phyloP scores from a whole-genome alignment of 2,113 vertebrate species.

The Labrus mixtus region DNA sequence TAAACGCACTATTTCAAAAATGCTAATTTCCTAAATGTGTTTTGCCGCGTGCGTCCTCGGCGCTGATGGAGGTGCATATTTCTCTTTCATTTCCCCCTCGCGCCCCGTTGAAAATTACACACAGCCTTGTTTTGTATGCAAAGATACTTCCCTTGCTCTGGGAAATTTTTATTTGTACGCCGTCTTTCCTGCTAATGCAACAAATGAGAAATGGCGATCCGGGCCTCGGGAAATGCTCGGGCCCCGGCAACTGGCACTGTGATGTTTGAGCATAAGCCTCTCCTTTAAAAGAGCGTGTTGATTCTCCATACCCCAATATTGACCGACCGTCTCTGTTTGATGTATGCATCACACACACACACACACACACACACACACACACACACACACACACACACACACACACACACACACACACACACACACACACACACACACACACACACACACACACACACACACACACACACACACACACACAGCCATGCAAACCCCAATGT shows the following conservation, averaged over 20 bases:
- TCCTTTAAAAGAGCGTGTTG: constrained; percentile 87
- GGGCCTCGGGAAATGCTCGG: constrained; percentile 72
- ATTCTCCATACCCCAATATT: constrained; percentile 93
- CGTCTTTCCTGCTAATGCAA: constrained; percentile 77
- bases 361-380: constrained; percentile 29
- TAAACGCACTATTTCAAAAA: constrained; percentile 38
- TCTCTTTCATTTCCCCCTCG: constrained; percentile 41
- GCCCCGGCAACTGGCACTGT: constrained; percentile 67
- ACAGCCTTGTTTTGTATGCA: constrained; percentile 74
- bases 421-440: constrained; percentile 21
- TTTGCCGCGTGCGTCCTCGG: constrained; percentile 29
- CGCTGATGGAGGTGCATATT: constrained; percentile 43
- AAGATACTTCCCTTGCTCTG: constrained; percentile 59
- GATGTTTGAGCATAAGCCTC: constrained; percentile 90
- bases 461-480: constrained; percentile 36
- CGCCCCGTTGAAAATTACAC: constrained; percentile 61
- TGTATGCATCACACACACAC: constrained; percentile 83
- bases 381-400: constrained; percentile 22
- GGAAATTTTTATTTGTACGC: constrained; percentile 74
- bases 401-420: constrained; percentile 21
- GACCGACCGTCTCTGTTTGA: constrained; percentile 95
- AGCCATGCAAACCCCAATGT: constrained; percentile 91
- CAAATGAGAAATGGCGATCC: constrained; percentile 82
- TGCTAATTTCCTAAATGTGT: constrained; percentile 55
- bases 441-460: constrained; percentile 21